Conservation (phyloP, 1,140 invertebrate genomes). For the Neotoxoptera formosana region DNA sequence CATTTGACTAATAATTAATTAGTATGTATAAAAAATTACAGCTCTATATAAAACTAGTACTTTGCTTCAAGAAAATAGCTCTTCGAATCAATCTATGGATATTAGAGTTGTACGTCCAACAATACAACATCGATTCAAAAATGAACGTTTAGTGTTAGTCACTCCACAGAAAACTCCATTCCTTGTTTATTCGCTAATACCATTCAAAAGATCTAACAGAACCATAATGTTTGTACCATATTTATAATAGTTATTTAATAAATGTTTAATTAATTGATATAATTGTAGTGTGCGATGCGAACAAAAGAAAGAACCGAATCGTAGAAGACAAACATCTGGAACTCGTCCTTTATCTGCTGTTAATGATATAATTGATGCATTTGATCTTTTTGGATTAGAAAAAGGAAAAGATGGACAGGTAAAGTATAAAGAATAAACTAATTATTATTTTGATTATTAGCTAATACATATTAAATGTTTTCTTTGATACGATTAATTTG, state of each 20-base stretch:
- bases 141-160: conserved; percentile 46
- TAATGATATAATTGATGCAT: conserved; percentile 84
- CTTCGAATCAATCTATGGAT: conserved; percentile 33
- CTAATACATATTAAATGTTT: not conserved
- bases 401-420: conserved; percentile 83
- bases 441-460: not conserved
- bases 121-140: conserved; percentile 41
- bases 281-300: conserved; percentile 36
- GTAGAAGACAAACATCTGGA: conserved; percentile 81
- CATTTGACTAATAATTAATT: not conserved
- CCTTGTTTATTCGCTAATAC: conserved; percentile 57
- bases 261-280: not conserved
- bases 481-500: not conserved
- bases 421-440: conserved; percentile 53
- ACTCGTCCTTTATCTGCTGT: conserved; percentile 83
- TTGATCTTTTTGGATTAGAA: conserved; percentile 83
- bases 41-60: conserved; percentile 59
- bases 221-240: conserved; percentile 25
- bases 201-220: conserved; percentile 54
- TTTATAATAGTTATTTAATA: not conserved
- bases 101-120: conserved; percentile 54
- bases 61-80: conserved; percentile 53
- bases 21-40: conserved; percentile 62
- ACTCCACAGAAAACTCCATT: conserved; percentile 58
- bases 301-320: conserved; percentile 73